Evolutionary conservation across 2,888 invertebrate genomes (phyloP), one percentile per base, ranked within the genome.

Genomic region (Thecocarcelia acutangulata): DNA sequence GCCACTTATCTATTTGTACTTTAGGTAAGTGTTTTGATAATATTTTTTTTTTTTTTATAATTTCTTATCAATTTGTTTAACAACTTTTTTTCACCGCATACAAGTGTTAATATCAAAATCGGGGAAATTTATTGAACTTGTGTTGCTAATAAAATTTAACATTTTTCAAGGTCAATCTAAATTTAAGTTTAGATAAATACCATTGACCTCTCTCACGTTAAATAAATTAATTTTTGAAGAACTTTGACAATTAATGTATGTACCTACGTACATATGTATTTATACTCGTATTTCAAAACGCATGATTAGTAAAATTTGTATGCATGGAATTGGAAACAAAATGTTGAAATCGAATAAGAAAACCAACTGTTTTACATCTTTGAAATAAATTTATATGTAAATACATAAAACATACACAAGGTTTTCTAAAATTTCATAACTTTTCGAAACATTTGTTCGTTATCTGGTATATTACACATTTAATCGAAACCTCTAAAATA

Each of bases 31-130:
- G 48, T 61, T 52, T 74, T 73, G 12, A 54, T 42, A 63, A 54
- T 37, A 33, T 48, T 37, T 28, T 21, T 40, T 46, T 56, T 59
- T 50, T 21, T 56, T 52, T 50, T 61, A 48, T 68, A 72, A 78
- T 40, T 66, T 73, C 78, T 79, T 79, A 79, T 79, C 78, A 79
- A 66, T 59, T 40, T 33, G 9, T 40, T 58, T 50, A 58, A 56
- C 3, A 52, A 33, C 48, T 28, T 54, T 52, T n/a, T 46, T 63
- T 59, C 17, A 56, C 56, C 19, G n/a, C 54, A 40, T 19, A 46
- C 61, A 50, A 74, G 33, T 24, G 69, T 54, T 54, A 77, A 42
- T 37, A 56, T 28, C 37, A 28, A 33, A 56, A 48, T 48, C 48
- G 56, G 56, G n/a, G 50, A 17, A 64, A 69, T 50, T 52, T 33